Base-by-base conservation (phyloP, 1,140 invertebrate species). In the Euura lappo region DNA sequence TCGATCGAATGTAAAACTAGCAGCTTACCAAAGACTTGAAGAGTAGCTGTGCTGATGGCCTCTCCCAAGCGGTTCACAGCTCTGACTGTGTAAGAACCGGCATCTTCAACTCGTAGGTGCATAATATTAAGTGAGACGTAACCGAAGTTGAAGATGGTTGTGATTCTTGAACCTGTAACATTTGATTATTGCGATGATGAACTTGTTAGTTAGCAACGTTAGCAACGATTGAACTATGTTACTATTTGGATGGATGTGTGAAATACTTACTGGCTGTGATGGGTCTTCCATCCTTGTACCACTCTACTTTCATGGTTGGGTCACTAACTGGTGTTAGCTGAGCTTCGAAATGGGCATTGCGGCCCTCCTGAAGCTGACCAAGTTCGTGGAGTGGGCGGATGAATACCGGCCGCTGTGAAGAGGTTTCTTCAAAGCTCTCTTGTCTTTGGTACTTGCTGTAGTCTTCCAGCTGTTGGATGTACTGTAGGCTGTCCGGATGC, bases 91-190 rank as follows among this genome's bases (percentile, higher is more conserved):
- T 98, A 98, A 83, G 93, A 93, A 89, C 96, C 96, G 79, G 93
- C 92, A 92, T 98, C 96, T 93, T 97, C 96, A 90, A 93, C 92
- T 88, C 97, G 94, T 90, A 98, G 93, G 92, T 98, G 97, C 92
- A 98, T 92, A 86, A 99, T 98, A 88, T 98, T 98, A 78, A 99
- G 93, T 87, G 96, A 96, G 88, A 99, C 97, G 91, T 98, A 98
- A 85, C 97, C 97, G 92, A 99, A 99, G 91, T 98, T 99, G 91
- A 97, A 97, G 88, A 96, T 96, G 81, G 96, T 96, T 80, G 94
- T 96, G 85, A 98, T 98, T 89, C 97, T 92, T 84, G 96, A 97
- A 88, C 92, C 92, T 91, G 76, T 43, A 81, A 79, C 65, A 71
- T 64, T 11, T 42, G 64, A 46, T 44, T 60, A 42, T 28, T 28